Base-by-base conservation (phyloP, 2,113 vertebrate genomes). In the Seriola rivoliana region DNA sequence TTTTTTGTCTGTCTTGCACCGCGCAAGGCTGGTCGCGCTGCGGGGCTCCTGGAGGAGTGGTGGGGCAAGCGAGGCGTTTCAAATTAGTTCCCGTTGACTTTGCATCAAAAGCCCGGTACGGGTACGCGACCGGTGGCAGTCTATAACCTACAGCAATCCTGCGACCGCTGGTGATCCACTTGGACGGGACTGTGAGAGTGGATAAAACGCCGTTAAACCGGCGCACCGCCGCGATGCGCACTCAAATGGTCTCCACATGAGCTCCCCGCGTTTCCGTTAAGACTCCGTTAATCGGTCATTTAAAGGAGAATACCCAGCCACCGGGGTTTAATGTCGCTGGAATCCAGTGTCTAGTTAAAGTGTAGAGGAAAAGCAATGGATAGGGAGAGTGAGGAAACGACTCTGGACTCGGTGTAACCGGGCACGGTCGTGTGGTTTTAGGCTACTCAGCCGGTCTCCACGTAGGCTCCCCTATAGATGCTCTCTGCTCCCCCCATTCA, bases 171-270 rank as follows among this genome's bases (percentile, higher is more conserved):
- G 36, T 55, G 78, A 75, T 85, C 81, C 87, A 14, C 85, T 19
- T 64, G 75, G 75, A 82, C 65, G 11, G 76, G 44, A 52, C 14
- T 55, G 62, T 29, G 76, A 38, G 77, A 50, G 77, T 54, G 75
- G 79, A 74, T 16, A 76, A 84, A 23, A 62, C 88, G 82, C 80
- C 88, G 86, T 85, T 23, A 82, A 73, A 81, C 44, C 89, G 88
- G 91, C 90, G 82, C 90, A 72, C 85, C 36, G 74, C 82, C 79
- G 78, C 81, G 69, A 69, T 88, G 78, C 84, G 88, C 90, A 76
- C 80, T 68, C 88, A 73, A 71, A 64, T 44, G 74, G 72, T 78
- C 63, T 85, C 88, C 91, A 87, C 78, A 50, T 66, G 82, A 89
- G 88, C 81, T 58, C 82, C 68, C 23, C 12, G 59, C 32, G 62